These are phyloP conservation scores for Erannis defoliaria DNA, from an alignment of 2,888 invertebrate species.

Conservation along the genomic window DNA sequence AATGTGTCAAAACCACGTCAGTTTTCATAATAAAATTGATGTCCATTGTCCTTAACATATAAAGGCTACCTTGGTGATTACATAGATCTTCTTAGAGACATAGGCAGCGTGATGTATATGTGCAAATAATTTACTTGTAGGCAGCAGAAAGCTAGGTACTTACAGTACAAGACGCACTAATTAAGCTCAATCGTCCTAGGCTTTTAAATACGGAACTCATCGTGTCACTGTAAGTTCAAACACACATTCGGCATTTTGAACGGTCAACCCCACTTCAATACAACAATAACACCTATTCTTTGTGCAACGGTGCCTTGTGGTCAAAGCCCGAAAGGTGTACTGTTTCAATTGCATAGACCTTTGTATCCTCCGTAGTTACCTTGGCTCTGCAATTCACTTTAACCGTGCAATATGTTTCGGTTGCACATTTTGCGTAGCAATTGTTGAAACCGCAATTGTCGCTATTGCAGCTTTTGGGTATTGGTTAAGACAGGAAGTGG, in stretches of 20 bases:
- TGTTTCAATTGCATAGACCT: conserved; percentile 23
- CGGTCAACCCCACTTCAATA: conserved; percentile 14
- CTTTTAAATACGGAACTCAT: too few relatives aligned
- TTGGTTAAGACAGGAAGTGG: conserved; percentile 25
- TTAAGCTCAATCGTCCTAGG: too few relatives aligned
- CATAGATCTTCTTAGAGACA: too few relatives aligned
- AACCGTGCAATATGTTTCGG: conserved; percentile 34
- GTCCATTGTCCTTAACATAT: too few relatives aligned
- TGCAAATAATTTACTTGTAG: too few relatives aligned
- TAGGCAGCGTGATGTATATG: too few relatives aligned
- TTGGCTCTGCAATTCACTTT: conserved; percentile 1
- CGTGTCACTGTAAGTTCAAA: too few relatives aligned
- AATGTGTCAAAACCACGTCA: too few relatives aligned
- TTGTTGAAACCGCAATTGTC: conserved; percentile 12
- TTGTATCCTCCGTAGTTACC: conserved; percentile 14
- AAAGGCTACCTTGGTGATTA: too few relatives aligned
- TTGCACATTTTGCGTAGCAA: conserved; percentile 46
- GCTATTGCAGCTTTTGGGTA: conserved; percentile 25
- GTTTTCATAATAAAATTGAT: too few relatives aligned
- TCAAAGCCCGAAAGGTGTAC: conserved; percentile 42
- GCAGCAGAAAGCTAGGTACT: too few relatives aligned
- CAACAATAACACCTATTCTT: conserved; percentile 26
- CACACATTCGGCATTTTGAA: conserved; percentile 16
- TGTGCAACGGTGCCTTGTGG: conserved; percentile 37
- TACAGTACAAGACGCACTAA: too few relatives aligned